Evolutionary conservation across 2,797 vertebrate genomes (phyloP).

Genomic region (Austrolebias charrua): DNA sequence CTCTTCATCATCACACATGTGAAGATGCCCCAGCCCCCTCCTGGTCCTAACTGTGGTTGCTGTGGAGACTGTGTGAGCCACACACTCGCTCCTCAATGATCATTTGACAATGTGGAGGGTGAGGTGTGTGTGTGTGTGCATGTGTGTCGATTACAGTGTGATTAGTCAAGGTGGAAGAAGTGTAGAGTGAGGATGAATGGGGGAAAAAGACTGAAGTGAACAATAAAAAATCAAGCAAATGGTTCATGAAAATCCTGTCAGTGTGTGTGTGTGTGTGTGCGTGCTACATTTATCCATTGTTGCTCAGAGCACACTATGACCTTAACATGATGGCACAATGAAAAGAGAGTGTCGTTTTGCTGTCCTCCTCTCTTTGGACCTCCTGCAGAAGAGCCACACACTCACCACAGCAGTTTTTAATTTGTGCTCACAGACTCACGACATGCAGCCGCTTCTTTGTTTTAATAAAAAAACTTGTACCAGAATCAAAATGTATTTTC

Average conservation of each 20-base stretch:
- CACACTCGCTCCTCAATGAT: constrained; percentile 85
- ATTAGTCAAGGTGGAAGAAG: constrained; percentile 62
- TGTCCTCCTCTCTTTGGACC: constrained; percentile 35
- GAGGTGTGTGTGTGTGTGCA: constrained; percentile 35
- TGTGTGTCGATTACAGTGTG: constrained; percentile 53
- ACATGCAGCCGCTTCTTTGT: constrained; percentile 6
- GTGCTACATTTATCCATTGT: constrained; percentile 26
- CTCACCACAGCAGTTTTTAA: constrained; percentile 27
- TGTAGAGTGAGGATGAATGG: constrained; percentile 48
- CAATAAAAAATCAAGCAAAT: constrained; percentile 57
- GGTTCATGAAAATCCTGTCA: constrained; percentile 44
- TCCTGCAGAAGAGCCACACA: constrained; percentile 35
- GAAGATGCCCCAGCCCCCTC: constrained; percentile 79
- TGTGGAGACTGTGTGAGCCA: constrained; percentile 92
- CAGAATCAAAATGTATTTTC: not conserved
- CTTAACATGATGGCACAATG: constrained; percentile 48
- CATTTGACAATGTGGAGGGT: constrained; percentile 79
- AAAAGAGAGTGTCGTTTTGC: constrained; percentile 56
- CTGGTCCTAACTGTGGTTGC: constrained; percentile 84
- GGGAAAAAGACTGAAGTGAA: constrained; percentile 48
- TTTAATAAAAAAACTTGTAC: too few species aligned
- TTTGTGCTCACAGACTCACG: constrained; percentile 18
- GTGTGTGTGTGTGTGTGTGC: not conserved
- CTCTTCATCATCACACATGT: constrained; percentile 72
- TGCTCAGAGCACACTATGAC: constrained; percentile 58